phyloP scores from a whole-genome alignment of 2,888 invertebrate species.

The Dione vanillae region DNA sequence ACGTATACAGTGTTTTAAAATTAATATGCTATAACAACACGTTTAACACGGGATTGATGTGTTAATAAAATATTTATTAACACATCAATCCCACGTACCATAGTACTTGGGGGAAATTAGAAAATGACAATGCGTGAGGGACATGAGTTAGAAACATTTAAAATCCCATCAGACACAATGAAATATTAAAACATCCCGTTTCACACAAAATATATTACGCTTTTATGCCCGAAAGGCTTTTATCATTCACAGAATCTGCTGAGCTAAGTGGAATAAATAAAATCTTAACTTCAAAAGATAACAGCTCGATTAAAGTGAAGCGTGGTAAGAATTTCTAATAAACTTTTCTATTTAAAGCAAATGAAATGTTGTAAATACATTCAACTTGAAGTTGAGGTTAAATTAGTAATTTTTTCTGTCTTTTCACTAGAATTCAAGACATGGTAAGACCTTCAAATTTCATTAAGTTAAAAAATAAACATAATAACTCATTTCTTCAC shows the following conservation, averaged over 20 bases:
- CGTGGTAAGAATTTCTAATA: conserved; percentile 27
- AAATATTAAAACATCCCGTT: conserved; percentile 12
- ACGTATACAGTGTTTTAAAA: no score
- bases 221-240: conserved; percentile 11
- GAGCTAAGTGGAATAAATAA: conserved; percentile 33
- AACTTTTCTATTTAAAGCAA: not conserved
- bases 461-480: no score
- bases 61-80: no score
- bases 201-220: conserved; percentile 13
- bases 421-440: no score
- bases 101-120: not conserved
- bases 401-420: no score
- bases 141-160: not conserved
- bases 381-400: not conserved
- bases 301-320: conserved; percentile 30
- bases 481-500: not conserved
- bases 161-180: conserved; percentile 3
- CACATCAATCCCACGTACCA: not conserved
- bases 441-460: no score
- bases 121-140: not conserved
- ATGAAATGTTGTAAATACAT: not conserved
- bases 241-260: conserved; percentile 18
- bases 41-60: no score
- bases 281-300: conserved; percentile 30
- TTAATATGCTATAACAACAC: not conserved